A percentile compares a stretch with the other conserved stretches of the same genome.
Conservation (phyloP, 2,888 invertebrate species). For the Ormyrus rosae region DNA sequence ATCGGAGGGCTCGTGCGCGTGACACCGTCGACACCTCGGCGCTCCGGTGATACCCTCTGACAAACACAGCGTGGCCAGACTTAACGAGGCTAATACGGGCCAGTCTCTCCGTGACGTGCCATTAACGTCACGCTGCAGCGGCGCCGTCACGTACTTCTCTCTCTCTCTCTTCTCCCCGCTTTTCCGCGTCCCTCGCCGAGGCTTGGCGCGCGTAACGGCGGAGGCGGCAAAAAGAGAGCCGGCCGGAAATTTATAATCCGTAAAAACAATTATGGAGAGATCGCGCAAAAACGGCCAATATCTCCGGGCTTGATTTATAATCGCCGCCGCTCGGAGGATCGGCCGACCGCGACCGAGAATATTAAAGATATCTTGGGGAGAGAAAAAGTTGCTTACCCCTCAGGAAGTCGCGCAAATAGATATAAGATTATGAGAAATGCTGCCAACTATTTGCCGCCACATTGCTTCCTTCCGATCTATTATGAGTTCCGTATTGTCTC, state of each 20-base stretch:
- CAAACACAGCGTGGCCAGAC: slow-evolving; percentile 42
- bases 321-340: slow-evolving; percentile 58
- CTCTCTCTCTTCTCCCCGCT: not conserved
- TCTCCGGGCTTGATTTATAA: slow-evolving; percentile 72
- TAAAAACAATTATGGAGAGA: slow-evolving; percentile 72
- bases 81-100: slow-evolving; percentile 70
- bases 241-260: slow-evolving; percentile 72
- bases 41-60: slow-evolving; percentile 55
- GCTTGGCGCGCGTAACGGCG: not conserved
- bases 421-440: slow-evolving; percentile 49
- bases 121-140: slow-evolving; percentile 38
- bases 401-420: slow-evolving; percentile 55
- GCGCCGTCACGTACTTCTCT: slow-evolving; percentile 7
- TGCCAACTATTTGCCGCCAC: slow-evolving; percentile 38
- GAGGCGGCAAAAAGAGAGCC: not conserved
- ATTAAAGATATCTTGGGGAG: slow-evolving; percentile 69
- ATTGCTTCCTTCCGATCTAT: not conserved
- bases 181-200: not conserved
- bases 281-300: slow-evolving; percentile 70
- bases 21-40: slow-evolving; percentile 55
- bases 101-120: slow-evolving; percentile 45
- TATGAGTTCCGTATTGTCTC: slow-evolving; percentile 1
- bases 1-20: slow-evolving; percentile 17
- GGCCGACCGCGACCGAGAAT: slow-evolving; percentile 62
- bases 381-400: slow-evolving; percentile 45